phyloP scores from a whole-genome alignment of 2,113 vertebrate genomes.

The Nannospalax galili region DNA sequence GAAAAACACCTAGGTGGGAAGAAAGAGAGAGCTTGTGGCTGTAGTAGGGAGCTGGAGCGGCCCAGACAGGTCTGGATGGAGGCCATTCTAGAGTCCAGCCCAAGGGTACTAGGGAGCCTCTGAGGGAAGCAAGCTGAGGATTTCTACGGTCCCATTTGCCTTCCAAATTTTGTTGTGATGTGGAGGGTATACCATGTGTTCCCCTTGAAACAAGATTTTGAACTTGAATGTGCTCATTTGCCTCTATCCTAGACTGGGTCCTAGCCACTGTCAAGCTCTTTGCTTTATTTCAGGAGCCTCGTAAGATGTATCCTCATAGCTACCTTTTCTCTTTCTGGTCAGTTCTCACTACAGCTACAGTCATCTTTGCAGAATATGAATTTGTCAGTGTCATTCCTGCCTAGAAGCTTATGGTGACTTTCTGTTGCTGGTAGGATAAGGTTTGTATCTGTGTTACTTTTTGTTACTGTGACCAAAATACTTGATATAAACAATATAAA shows the following conservation, averaged over 20 bases:
- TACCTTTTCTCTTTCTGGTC: not conserved
- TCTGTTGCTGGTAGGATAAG: not conserved
- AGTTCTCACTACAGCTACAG: not conserved
- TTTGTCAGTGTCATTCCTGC: not conserved
- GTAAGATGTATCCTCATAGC: not conserved
- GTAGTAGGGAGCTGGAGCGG: not conserved
- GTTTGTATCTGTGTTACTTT: not conserved
- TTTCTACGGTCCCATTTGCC: not conserved
- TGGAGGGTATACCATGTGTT: not conserved
- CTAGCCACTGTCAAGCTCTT: not conserved
- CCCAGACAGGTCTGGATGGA: accelerated
- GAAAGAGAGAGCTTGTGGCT: not conserved
- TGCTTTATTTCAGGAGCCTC: not conserved
- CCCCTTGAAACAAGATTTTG: not conserved
- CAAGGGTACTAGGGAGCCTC: not conserved
- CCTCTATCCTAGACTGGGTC: not conserved
- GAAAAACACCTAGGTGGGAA: not conserved
- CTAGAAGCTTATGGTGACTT: not conserved
- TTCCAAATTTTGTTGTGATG: not conserved
- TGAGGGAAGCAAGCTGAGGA: not conserved
- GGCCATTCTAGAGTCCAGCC: not conserved
- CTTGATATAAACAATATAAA: not conserved
- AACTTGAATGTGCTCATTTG: not conserved
- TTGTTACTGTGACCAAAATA: not conserved
- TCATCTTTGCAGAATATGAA: not conserved